phyloP scores from a whole-genome alignment of 2,113 vertebrate species.

The Lasiurus cinereus region DNA sequence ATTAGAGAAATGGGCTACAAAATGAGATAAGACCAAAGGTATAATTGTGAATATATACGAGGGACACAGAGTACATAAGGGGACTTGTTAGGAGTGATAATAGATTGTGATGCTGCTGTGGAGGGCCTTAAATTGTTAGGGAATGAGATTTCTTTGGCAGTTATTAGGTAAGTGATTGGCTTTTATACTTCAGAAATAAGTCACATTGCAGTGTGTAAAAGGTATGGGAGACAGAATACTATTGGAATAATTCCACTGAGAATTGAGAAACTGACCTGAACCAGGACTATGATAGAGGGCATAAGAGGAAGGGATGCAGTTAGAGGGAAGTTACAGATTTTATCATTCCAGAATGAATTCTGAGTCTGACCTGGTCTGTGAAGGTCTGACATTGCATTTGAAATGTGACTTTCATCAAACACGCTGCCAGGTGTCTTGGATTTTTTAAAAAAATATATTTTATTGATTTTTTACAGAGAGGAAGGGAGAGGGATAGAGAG shows the following conservation, averaged over 20 bases:
- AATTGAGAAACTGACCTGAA: background rate
- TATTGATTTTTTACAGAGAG: too few species aligned
- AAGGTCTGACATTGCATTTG: background rate
- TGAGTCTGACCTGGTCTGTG: background rate
- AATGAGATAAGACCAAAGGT: background rate
- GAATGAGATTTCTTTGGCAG: background rate
- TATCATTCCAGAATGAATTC: background rate
- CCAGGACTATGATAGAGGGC: too few species aligned
- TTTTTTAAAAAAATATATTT: too few species aligned
- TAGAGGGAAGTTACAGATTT: background rate
- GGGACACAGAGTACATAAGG: background rate
- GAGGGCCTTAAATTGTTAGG: background rate
- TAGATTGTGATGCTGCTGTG: background rate
- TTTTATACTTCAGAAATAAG: slow-evolving; percentile 46
- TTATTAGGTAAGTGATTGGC: background rate
- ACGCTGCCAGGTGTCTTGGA: background rate
- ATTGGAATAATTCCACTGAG: background rate
- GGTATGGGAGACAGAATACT: background rate
- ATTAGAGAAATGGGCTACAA: background rate
- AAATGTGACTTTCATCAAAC: background rate
- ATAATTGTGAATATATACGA: background rate
- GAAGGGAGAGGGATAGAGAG: too few species aligned
- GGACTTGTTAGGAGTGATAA: background rate
- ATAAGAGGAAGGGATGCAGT: background rate
- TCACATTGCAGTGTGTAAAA: background rate